Evolutionary conservation across 2,888 invertebrate species (phyloP), one percentile per base, ranked within the genome.

Genomic region (Hirudinaria manillensis): DNA sequence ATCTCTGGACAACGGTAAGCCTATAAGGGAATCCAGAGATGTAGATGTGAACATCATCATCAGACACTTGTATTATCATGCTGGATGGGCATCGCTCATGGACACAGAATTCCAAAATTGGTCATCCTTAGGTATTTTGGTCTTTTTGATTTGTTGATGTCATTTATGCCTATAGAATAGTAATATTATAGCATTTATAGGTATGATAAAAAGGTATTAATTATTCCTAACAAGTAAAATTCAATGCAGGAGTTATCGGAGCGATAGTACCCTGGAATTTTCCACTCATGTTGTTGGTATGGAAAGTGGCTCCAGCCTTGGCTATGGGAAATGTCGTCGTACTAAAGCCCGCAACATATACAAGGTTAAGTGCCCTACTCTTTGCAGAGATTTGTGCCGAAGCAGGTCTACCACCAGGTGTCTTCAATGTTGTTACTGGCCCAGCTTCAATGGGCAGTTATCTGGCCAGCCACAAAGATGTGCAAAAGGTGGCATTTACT

Each of bases 41-140:
- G 83, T 84, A 77, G 85, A 86, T 80, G 78, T 87, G 56, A 84
- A 85, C 4, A 82, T 83, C 55, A 83, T 87, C 65, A 83, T 87
- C 32, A 83, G 88, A 72, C 87, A 86, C 81, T 84, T 88, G 77
- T 86, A 86, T 80, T 87, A 88, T 80, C 87, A 88, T 82, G 86
- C 88, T 24, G 86, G 86, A 76, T 87, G 87, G 86, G 85, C 87
- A 16, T 83, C 86, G 78, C 80, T 85, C 13, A 81, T 81, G 78
- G 82, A 84, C 32, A 81, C 82, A 72, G 85, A 87, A 78, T 83
- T 86, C 83, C 77, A 77, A n/a, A 82, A 82, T 34, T 86, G 85
- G 85, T 84, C 85, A 78, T 82, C 86, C 75, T 79, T 85, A 76
- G 86, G 87, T 87, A 78, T 36, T 66, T 70, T n/a, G 27, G 3